These are phyloP conservation scores for Hephaestus fuliginosus DNA, from an alignment of 2,797 vertebrate genomes.

Conservation along the genomic window DNA sequence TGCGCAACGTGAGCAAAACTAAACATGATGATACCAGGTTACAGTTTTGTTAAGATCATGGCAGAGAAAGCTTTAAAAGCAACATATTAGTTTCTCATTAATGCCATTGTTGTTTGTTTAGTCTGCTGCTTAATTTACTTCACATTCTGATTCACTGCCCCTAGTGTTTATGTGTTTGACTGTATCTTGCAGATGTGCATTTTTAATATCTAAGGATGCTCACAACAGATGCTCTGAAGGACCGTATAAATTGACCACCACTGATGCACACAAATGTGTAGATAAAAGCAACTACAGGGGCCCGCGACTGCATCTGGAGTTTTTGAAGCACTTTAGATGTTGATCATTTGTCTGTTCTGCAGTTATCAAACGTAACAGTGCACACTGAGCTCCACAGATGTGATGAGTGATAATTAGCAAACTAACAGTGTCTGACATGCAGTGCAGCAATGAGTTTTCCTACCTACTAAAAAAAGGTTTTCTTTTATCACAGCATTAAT, in stretches of 20 bases:
- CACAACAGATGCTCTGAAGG: background rate
- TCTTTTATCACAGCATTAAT: background rate
- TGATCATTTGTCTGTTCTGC: background rate
- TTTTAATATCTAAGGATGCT: constrained; percentile 4
- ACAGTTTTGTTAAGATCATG: background rate
- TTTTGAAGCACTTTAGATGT: background rate
- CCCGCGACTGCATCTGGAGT: background rate
- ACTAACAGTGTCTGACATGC: background rate
- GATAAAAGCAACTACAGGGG: background rate
- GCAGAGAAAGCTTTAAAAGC: background rate
- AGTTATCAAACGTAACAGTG: background rate
- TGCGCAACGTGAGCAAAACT: background rate
- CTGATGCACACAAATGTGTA: background rate
- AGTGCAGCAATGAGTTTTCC: background rate
- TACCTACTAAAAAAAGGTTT: background rate
- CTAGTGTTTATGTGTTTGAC: background rate
- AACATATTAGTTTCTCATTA: background rate
- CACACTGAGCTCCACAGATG: background rate
- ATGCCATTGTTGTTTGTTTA: background rate
- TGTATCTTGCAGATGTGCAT: background rate
- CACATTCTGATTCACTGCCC: background rate
- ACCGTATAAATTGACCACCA: background rate
- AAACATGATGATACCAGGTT: no score
- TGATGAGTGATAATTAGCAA: background rate
- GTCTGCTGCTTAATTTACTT: constrained; percentile 10